phyloP scores from a whole-genome alignment of 2,113 vertebrate species.

The Bombycilla garrulus region DNA sequence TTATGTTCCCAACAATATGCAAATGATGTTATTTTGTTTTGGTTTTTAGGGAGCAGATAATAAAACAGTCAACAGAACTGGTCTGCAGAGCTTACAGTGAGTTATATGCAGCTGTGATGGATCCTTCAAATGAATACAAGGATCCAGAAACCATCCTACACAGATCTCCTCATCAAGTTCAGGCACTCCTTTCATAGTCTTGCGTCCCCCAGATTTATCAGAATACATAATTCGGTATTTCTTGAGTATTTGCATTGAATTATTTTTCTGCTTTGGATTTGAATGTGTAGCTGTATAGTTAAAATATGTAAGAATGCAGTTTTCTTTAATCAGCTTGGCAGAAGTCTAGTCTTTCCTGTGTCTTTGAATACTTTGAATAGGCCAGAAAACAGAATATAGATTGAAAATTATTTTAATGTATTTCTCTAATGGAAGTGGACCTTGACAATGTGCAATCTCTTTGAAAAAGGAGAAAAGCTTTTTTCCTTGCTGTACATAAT shows the following conservation, averaged over 20 bases:
- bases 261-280: constrained; percentile 29
- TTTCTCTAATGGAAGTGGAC: neutral
- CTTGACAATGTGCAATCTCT: neutral
- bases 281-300: neutral
- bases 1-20: neutral
- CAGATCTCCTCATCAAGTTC: constrained; percentile 91
- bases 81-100: constrained; percentile 91
- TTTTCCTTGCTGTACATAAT: constrained; percentile 40
- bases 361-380: constrained; percentile 15
- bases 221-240: neutral
- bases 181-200: constrained; percentile 84
- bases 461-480: constrained; percentile 34
- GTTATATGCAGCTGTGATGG: constrained; percentile 85
- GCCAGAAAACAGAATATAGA: constrained; percentile 46
- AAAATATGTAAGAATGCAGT: neutral
- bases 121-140: constrained; percentile 83
- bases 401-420: constrained; percentile 43
- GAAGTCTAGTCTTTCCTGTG: neutral
- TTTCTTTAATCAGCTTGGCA: constrained; percentile 24
- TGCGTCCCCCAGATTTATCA: neutral
- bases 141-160: constrained; percentile 87
- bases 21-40: neutral
- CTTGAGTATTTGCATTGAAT: neutral
- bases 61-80: constrained; percentile 91
- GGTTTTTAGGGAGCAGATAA: constrained; percentile 88